phyloP scores from a whole-genome alignment of 2,888 invertebrate genomes.

The Oxystoma pomonae region DNA sequence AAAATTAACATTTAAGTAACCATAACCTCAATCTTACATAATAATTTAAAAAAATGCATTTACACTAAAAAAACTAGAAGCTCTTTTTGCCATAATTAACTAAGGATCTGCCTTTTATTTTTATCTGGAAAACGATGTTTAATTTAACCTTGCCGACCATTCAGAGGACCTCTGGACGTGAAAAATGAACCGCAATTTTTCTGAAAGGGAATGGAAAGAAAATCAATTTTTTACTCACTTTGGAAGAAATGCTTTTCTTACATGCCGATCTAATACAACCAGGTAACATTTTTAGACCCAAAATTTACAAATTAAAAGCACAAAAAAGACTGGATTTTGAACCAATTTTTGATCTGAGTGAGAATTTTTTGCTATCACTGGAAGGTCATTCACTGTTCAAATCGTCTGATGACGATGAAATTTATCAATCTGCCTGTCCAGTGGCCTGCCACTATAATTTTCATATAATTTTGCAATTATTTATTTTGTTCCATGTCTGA shows the following conservation, averaged over 20 bases:
- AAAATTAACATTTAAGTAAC: slow-evolving; percentile 3
- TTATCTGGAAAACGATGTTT: slow-evolving; percentile 5
- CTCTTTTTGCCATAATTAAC: slow-evolving; percentile 31
- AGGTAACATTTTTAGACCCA: slow-evolving; percentile 45
- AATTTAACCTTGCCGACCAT: slow-evolving; percentile 34
- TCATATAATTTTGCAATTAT: no score
- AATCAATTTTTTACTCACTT: slow-evolving; percentile 45
- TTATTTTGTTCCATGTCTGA: no score
- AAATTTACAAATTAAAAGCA: background rate
- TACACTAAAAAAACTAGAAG: slow-evolving; percentile 32
- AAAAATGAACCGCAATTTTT: slow-evolving; percentile 4
- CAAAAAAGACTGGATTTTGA: background rate
- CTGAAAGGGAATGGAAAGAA: slow-evolving; percentile 18
- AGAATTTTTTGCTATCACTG: background rate
- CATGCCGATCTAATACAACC: slow-evolving; percentile 45
- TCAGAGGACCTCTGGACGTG: no score
- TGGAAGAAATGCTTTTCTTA: slow-evolving; percentile 44
- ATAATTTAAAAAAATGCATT: slow-evolving; percentile 19
- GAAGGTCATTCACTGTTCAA: background rate
- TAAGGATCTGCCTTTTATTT: background rate
- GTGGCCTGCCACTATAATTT: no score
- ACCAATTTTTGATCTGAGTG: background rate
- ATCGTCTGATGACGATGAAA: background rate
- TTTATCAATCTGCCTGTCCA: no score
- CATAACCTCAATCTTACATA: slow-evolving; percentile 21